Evolutionary conservation across 1,140 invertebrate species (phyloP).

Genomic region (Heliothis subflexa): DNA sequence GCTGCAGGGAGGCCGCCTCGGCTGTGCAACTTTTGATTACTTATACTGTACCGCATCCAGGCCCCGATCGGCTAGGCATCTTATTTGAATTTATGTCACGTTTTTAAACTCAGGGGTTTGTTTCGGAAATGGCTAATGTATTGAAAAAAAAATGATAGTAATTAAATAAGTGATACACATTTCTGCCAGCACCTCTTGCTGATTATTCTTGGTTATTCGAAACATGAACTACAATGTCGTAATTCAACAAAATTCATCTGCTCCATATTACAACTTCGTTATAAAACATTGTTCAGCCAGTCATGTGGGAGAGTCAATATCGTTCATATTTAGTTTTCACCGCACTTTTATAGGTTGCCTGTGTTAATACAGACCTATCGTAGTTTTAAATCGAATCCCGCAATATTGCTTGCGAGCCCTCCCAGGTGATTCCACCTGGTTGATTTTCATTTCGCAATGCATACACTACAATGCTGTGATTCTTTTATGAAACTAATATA

Average conservation of each 20-base stretch:
- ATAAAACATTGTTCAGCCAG: conserved; percentile 7
- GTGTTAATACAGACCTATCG: conserved; percentile 52
- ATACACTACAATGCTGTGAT: conserved; percentile 58
- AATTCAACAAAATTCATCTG: too few species aligned
- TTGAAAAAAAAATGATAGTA: neutral
- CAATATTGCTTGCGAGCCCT: conserved; percentile 69
- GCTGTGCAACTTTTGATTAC: conserved; percentile 68
- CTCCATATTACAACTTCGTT: neutral
- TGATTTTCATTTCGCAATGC: conserved; percentile 73
- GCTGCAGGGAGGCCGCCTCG: conserved; percentile 27
- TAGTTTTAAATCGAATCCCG: conserved; percentile 75
- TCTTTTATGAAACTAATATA: conserved; percentile 66
- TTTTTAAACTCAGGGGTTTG: neutral
- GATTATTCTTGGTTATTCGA: too few species aligned
- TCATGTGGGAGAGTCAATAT: conserved; percentile 27
- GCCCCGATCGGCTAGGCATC: neutral
- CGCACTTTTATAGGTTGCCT: conserved; percentile 51
- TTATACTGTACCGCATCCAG: conserved; percentile 47
- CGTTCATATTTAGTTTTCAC: conserved; percentile 52
- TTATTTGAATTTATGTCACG: neutral
- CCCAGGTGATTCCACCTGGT: conserved; percentile 63
- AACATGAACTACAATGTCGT: too few species aligned
- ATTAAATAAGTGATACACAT: too few species aligned
- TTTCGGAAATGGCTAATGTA: neutral
- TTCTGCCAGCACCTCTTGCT: too few species aligned